phyloP scores from a whole-genome alignment of 53 echinoderm and acorn worm genomes.

The Luidia sarsii region DNA sequence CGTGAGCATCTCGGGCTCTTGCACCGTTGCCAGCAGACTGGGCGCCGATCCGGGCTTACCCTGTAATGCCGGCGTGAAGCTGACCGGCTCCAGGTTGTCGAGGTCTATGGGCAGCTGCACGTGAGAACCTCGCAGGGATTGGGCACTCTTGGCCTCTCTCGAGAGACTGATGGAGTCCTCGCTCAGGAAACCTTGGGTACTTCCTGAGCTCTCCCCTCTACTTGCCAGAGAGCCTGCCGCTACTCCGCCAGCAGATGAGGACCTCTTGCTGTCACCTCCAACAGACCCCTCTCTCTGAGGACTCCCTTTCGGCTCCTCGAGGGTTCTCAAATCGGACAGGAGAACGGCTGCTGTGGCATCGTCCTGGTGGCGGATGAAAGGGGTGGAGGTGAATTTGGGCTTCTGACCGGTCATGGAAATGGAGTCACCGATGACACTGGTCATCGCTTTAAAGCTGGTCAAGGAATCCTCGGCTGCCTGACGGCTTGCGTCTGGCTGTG shows the following conservation, averaged over 20 bases:
- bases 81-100: conserved; percentile 60
- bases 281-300: neutral
- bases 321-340: conserved; percentile 5
- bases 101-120: conserved; percentile 85
- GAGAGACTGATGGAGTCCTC: conserved; percentile 62
- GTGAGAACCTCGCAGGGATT: conserved; percentile 67
- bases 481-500: conserved; percentile 26
- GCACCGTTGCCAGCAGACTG: conserved; percentile 47
- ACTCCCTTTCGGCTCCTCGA: conserved; percentile 3
- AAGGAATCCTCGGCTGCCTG: conserved; percentile 28
- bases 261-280: neutral
- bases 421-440: conserved; percentile 55
- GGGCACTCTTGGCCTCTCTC: conserved; percentile 4
- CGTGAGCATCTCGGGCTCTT: conserved; percentile 28
- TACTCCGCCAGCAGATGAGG: neutral
- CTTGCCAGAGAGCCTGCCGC: conserved; percentile 10
- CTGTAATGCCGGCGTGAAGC: conserved; percentile 22
- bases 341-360: neutral
- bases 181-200: conserved; percentile 41
- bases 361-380: conserved; percentile 33
- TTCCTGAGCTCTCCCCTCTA: conserved; percentile 47
- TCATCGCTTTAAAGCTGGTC: neutral
- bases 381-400: conserved; percentile 59
- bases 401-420: conserved; percentile 50
- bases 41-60: conserved; percentile 53